A percentile compares a stretch with the other conserved stretches of the same genome.
phyloP scores from a whole-genome alignment of 2,113 vertebrate species.

The Hydrolagus affinis region DNA sequence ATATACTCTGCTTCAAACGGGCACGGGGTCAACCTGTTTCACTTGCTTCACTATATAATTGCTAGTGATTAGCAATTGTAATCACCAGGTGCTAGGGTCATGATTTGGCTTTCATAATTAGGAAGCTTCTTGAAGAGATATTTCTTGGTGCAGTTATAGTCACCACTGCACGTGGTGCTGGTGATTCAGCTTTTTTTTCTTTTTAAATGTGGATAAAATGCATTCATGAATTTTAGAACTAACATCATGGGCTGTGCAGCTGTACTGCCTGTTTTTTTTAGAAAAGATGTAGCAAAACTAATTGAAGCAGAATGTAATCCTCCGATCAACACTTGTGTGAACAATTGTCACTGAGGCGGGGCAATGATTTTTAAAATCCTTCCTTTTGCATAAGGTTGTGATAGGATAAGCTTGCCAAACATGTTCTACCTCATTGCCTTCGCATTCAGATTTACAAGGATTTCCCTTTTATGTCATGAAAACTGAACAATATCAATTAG shows the following conservation, averaged over 20 bases:
- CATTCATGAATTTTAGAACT: background rate
- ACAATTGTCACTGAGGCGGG: slow-evolving; percentile 42
- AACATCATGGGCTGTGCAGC: background rate
- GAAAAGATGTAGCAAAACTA: slow-evolving; percentile 17
- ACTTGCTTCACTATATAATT: slow-evolving; percentile 66
- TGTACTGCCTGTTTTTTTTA: background rate
- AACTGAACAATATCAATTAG: slow-evolving; percentile 43
- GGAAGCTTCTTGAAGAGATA: slow-evolving; percentile 37
- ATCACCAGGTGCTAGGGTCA: slow-evolving; percentile 74
- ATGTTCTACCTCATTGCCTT: slow-evolving; percentile 46
- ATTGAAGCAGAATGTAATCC: slow-evolving; percentile 41
- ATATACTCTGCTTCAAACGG: slow-evolving; percentile 62
- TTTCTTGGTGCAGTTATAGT: background rate
- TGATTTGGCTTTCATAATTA: slow-evolving; percentile 50
- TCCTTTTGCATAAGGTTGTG: slow-evolving; percentile 40
- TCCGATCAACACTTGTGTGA: slow-evolving; percentile 45
- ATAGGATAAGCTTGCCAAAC: slow-evolving; percentile 47
- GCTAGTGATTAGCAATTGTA: slow-evolving; percentile 83
- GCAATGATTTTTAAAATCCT: slow-evolving; percentile 40
- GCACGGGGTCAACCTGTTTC: slow-evolving; percentile 64
- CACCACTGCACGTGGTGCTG: background rate
- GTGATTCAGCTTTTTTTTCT: background rate
- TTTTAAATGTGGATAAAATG: background rate
- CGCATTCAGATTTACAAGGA: slow-evolving; percentile 41
- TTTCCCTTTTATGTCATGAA: slow-evolving; percentile 47